Evolutionary conservation across 1,140 invertebrate genomes (phyloP).

Genomic region (Platorchestia sp.): DNA sequence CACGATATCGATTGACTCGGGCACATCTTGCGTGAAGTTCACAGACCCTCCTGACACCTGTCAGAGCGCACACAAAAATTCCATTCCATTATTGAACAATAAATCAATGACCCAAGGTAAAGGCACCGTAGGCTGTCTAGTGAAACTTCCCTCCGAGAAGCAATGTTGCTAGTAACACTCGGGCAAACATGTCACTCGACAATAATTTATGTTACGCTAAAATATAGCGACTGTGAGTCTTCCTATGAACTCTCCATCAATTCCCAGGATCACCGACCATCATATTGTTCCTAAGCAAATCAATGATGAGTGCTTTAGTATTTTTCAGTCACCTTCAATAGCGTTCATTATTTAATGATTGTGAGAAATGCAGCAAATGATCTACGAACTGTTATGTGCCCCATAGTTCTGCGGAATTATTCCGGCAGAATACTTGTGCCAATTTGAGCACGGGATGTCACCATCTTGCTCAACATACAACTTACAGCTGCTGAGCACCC

Average conservation of each 20-base stretch:
- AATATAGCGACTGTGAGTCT: not conserved
- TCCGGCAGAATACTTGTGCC: not conserved
- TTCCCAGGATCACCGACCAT: not conserved
- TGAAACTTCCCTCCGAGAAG: not conserved
- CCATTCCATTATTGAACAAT: not conserved
- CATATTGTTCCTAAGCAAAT: not conserved
- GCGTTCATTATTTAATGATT: not conserved
- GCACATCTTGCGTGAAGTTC: conserved; percentile 81
- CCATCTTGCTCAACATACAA: not conserved
- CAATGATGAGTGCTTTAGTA: not conserved
- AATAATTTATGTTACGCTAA: not conserved
- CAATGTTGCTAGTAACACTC: not conserved
- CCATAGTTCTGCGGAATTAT: not conserved
- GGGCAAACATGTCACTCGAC: not conserved
- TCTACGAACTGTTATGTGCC: not conserved
- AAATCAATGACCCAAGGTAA: not conserved
- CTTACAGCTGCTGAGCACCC: not conserved
- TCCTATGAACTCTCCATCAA: not conserved
- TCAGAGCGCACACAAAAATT: not conserved
- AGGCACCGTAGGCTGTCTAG: not conserved
- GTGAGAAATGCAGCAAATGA: not conserved
- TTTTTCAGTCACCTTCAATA: too few relatives aligned
- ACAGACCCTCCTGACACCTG: conserved; percentile 77
- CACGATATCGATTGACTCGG: conserved; percentile 87
- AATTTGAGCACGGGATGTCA: not conserved